phyloP scores from a whole-genome alignment of 2,888 invertebrate genomes.

The Monochamus alternatus region DNA sequence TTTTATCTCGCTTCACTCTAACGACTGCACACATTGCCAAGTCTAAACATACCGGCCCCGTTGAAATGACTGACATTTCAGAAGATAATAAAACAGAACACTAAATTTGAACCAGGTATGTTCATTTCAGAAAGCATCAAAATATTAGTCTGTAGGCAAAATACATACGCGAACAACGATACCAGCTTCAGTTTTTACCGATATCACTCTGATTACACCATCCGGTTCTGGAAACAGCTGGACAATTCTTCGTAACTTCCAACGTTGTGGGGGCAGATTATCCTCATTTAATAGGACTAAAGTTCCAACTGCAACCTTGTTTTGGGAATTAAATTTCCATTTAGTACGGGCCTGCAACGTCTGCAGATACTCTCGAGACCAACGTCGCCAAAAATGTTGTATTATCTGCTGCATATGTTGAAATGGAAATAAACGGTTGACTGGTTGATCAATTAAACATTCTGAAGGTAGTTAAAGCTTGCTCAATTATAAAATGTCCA shows the following conservation, averaged over 20 bases:
- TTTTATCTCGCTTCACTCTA: no score
- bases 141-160: no score
- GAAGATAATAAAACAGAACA: not conserved
- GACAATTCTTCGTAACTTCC: not conserved
- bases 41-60: no score
- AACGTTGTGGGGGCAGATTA: not conserved
- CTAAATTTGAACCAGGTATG: not conserved
- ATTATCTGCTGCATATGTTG: no score
- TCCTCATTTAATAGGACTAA: not conserved
- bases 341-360: constrained; percentile 2
- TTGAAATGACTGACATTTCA: not conserved
- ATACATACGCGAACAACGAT: not conserved
- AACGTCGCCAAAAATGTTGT: not conserved
- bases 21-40: no score
- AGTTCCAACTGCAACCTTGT: not conserved
- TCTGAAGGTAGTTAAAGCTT: not conserved
- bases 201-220: not conserved
- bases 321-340: constrained; percentile 3
- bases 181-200: not conserved
- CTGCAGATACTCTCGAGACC: not conserved
- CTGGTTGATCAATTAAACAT: not conserved
- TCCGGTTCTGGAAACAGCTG: not conserved
- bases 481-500: not conserved
- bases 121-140: no score
- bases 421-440: not conserved